These are phyloP conservation scores for Phoeniculus purpureus DNA, from an alignment of 2,797 vertebrate species.

Conservation along the genomic window DNA sequence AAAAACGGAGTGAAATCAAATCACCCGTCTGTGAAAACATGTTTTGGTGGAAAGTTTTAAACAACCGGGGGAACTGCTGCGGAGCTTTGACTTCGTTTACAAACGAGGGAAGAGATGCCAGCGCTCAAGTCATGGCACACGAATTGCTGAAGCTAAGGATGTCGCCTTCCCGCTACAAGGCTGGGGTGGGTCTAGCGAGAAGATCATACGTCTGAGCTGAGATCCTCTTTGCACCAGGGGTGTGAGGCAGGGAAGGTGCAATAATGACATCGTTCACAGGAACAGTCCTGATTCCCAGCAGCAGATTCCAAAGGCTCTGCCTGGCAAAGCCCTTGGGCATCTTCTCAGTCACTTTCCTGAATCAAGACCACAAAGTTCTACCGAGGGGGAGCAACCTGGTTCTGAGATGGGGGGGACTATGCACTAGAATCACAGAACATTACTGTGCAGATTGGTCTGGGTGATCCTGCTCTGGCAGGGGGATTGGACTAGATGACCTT, in stretches of 20 bases:
- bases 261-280: fast-evolving
- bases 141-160: neutral
- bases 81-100: neutral
- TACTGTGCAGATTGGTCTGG: too few relatives aligned
- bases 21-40: neutral
- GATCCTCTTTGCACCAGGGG: neutral
- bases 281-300: fast-evolving
- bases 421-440: too few relatives aligned
- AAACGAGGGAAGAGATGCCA: neutral
- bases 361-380: neutral
- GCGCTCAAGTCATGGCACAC: neutral
- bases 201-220: neutral
- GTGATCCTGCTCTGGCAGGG: too few relatives aligned
- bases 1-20: neutral
- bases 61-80: neutral
- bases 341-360: neutral
- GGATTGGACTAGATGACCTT: too few relatives aligned
- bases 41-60: conserved; percentile 12
- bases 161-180: neutral
- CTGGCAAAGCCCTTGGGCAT: fast-evolving
- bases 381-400: too few relatives aligned
- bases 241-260: neutral
- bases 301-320: too few relatives aligned
- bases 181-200: too few relatives aligned
- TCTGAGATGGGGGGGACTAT: too few relatives aligned